Evolutionary conservation across 2,888 invertebrate species (phyloP).

Genomic region (Laspeyria flexula): DNA sequence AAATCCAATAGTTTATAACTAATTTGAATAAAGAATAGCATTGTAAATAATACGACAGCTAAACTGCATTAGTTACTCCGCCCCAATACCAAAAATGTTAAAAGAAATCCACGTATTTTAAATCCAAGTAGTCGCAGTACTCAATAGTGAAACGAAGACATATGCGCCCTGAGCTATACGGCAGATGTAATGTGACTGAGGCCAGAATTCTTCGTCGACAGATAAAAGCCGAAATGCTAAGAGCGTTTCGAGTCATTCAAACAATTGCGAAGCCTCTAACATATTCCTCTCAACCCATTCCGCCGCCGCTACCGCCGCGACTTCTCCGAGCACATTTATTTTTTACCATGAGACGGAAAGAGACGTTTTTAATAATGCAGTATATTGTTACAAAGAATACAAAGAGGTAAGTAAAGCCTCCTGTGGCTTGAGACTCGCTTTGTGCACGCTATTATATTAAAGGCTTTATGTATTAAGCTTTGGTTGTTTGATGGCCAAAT

Average conservation of each 20-base stretch:
- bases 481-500: conserved; percentile 57
- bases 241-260: conserved; percentile 53
- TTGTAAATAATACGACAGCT: no score
- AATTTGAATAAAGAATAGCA: no score
- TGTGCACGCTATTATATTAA: conserved; percentile 60
- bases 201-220: conserved; percentile 46
- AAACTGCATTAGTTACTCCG: no score
- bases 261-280: conserved; percentile 60
- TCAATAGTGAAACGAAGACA: conserved; percentile 11
- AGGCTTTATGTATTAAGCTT: conserved; percentile 62
- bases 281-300: conserved; percentile 62
- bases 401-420: conserved; percentile 68
- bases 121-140: no score
- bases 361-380: conserved; percentile 79
- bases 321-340: conserved; percentile 63
- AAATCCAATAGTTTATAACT: no score
- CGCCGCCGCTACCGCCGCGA: conserved; percentile 52
- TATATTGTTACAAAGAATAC: conserved; percentile 77
- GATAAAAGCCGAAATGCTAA: conserved; percentile 57
- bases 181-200: conserved; percentile 46
- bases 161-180: conserved; percentile 1
- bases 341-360: conserved; percentile 64
- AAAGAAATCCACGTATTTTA: no score
- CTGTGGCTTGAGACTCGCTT: conserved; percentile 55
- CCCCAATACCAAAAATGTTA: no score